Evolutionary conservation across 2,888 invertebrate species (phyloP), one percentile per base, ranked within the genome.

Genomic region (Drosophila pseudotalamancana): DNA sequence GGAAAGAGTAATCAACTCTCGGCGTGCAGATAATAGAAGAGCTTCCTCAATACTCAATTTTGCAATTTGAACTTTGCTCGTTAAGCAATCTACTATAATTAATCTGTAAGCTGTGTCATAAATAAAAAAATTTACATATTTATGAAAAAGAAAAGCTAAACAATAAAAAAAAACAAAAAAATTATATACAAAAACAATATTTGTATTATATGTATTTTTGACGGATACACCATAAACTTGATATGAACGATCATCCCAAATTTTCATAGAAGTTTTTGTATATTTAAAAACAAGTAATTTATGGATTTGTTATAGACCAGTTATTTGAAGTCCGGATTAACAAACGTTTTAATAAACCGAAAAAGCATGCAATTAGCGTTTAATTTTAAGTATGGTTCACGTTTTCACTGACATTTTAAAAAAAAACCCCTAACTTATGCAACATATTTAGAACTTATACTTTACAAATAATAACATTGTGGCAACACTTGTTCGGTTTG

Each of bases 351-450:
- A n/a, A n/a, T n/a, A n/a, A n/a, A n/a, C n/a, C n/a, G n/a, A n/a
- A n/a, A n/a, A n/a, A n/a, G n/a, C n/a, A n/a, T n/a, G n/a, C n/a
- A n/a, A n/a, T n/a, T n/a, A n/a, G n/a, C n/a, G n/a, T n/a, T n/a
- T n/a, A n/a, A n/a, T n/a, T n/a, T n/a, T n/a, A n/a, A n/a, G n/a
- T n/a, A n/a, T n/a, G n/a, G n/a, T n/a, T n/a, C n/a, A n/a, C 4
- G 25, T 8, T 5, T 25, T 25, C 25, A 14, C 9, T 5, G 5
- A 40, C 14, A 11, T 32, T 46, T 32, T n/a, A n/a, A n/a, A 2
- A 16, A 32, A 32, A 23, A 0, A 5, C 21, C 46, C 46, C 32
- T 3, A 46, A 19, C 14, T 11, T 46, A 46, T 46, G 46, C 46
- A 4, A 46, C 23, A 12, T 32, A 23, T 16, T 1, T 11, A 21